A percentile compares a stretch with the other conserved stretches of the same genome.
Evolutionary conservation across 2,797 vertebrate species (phyloP).

Genomic region (Silurus lanzhouensis): DNA sequence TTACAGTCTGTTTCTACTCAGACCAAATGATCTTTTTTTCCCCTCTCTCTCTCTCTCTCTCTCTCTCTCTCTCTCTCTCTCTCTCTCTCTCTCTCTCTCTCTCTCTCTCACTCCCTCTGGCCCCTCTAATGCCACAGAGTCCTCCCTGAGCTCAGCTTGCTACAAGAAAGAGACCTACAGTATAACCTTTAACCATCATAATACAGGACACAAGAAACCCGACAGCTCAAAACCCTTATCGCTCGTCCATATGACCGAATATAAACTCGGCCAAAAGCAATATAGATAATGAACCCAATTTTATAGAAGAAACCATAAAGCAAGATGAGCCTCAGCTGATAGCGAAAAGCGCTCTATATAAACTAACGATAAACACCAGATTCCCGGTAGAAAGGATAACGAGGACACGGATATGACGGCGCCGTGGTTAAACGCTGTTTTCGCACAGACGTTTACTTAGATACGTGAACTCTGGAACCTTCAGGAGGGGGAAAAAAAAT

Average conservation of each 20-base stretch:
- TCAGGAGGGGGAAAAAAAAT: not conserved
- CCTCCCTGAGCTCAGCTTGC: constrained; percentile 11
- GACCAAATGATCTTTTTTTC: not conserved
- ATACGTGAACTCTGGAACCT: constrained; percentile 38
- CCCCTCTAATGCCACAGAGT: constrained; percentile 13
- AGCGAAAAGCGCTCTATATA: constrained; percentile 33
- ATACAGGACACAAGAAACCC: not conserved
- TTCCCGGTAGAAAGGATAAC: constrained; percentile 10
- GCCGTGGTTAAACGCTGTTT: not conserved
- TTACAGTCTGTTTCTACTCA: constrained; percentile 47
- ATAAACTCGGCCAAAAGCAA: constrained; percentile 6
- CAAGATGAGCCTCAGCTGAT: constrained; percentile 28
- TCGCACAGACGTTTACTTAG: constrained; percentile 20
- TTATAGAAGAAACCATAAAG: constrained; percentile 47
- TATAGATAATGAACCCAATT: constrained; percentile 45
- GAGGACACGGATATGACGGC: not conserved
- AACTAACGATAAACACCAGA: constrained; percentile 48
- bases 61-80: constrained; percentile 1
- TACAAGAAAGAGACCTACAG: not conserved
- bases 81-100: not conserved
- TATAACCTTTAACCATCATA: not conserved
- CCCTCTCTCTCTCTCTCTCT: not conserved
- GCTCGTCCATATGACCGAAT: constrained; percentile 15
- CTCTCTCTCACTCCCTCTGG: constrained; percentile 8
- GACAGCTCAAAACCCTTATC: constrained; percentile 4